Evolutionary conservation across 1,140 invertebrate species (phyloP).

Genomic region (Liolophura sinensis): DNA sequence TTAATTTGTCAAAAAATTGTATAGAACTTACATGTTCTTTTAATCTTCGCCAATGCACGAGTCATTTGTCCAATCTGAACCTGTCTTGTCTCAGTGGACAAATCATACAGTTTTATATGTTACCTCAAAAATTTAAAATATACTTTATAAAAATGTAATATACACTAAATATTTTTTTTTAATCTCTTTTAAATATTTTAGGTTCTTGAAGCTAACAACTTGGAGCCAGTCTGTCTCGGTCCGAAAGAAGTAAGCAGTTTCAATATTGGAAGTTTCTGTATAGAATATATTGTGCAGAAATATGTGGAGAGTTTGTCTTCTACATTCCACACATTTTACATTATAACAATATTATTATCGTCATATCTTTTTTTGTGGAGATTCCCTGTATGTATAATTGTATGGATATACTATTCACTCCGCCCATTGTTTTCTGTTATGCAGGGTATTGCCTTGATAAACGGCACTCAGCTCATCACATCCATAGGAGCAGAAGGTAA

Average conservation of each 20-base stretch:
- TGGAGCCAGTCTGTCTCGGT: conserved; percentile 67
- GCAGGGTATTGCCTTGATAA: conserved; percentile 72
- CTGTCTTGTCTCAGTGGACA: too few relatives aligned
- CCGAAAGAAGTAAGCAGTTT: conserved; percentile 66
- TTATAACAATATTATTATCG: too few relatives aligned
- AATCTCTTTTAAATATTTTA: conserved; percentile 35
- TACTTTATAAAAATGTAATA: not conserved
- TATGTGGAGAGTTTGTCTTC: not conserved
- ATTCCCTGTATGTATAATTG: not conserved
- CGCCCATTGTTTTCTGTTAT: conserved; percentile 9
- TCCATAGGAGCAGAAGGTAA: conserved; percentile 70
- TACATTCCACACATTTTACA: not conserved
- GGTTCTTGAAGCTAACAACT: conserved; percentile 66
- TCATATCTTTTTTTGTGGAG: too few relatives aligned
- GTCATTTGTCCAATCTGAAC: too few relatives aligned
- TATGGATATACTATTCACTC: conserved; percentile 11
- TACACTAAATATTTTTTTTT: not conserved
- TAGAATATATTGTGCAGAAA: conserved; percentile 6
- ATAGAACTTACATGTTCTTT: too few relatives aligned
- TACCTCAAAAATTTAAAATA: too few relatives aligned
- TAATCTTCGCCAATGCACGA: too few relatives aligned
- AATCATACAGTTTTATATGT: too few relatives aligned
- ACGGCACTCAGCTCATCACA: conserved; percentile 77
- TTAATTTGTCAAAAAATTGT: too few relatives aligned
- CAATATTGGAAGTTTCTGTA: too few relatives aligned